phyloP scores from a whole-genome alignment of 2,888 invertebrate species.

The Plebejus argus region DNA sequence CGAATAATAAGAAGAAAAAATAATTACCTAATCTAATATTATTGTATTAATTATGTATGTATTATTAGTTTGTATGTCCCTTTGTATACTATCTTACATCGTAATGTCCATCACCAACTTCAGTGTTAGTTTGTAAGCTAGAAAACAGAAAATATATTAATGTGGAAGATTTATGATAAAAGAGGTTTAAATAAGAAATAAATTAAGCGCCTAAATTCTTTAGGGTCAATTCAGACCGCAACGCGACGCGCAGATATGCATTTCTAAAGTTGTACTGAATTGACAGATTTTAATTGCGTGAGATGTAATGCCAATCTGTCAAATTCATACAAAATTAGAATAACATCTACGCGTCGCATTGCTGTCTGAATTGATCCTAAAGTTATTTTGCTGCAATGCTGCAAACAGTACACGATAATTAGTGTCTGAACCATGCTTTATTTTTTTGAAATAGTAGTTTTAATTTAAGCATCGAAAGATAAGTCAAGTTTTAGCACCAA shows the following conservation, averaged over 20 bases:
- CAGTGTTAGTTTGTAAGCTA: constrained; percentile 77
- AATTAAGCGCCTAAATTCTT: constrained; percentile 34
- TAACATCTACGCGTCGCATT: too few species aligned
- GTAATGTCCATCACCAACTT: constrained; percentile 65
- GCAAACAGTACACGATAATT: background rate
- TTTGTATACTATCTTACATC: constrained; percentile 76
- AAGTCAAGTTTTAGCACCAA: background rate
- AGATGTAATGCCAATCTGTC: too few species aligned
- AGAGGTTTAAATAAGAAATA: background rate
- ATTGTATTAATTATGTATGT: constrained; percentile 47
- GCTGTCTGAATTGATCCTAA: too few species aligned
- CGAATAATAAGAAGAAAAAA: constrained; percentile 33
- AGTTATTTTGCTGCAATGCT: background rate
- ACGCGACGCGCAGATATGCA: too few species aligned
- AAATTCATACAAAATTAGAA: too few species aligned
- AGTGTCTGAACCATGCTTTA: background rate
- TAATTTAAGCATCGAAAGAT: too few species aligned
- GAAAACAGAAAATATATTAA: constrained; percentile 57
- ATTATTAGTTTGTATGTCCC: constrained; percentile 50
- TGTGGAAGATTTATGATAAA: constrained; percentile 41
- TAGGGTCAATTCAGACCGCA: too few species aligned
- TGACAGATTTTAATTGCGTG: too few species aligned
- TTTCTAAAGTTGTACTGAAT: too few species aligned
- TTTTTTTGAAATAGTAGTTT: background rate
- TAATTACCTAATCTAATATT: constrained; percentile 67